Base-by-base conservation (phyloP, 2,113 vertebrate genomes). In the Corythornis vintsioides region DNA sequence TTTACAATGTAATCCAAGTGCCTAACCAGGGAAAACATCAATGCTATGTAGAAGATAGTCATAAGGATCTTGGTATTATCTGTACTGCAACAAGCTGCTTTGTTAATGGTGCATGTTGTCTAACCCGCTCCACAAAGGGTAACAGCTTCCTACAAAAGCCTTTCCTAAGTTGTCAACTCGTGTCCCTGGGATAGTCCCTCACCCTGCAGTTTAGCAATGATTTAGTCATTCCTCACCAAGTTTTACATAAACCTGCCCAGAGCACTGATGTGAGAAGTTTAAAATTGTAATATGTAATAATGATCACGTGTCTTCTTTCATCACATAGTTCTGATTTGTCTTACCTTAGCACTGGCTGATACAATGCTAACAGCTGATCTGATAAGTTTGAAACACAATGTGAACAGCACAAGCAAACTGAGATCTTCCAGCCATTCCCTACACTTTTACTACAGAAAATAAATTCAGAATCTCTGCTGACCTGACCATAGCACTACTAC, bases 291-390 rank as follows among this genome's bases (percentile, higher is more conserved):
- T 70, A 42, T 5, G 3, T 20, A 29, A 22, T 45, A 56, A 63
- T 31, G 50, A 74, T 78, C 38, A 84, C 31, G 55, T 9, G 33
- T 81, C 22, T 47, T 20, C n/a, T 50, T 19, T 15, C 24, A 48
- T 48, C 65, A 55, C 45, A 35, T 15, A 31, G 9, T 35, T 33
- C 73, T 70, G 48, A 55, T 35, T 59, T 50, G 11, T 8, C n/a
- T 56, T 40, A 38, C 45, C 29, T 65, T 63, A 43, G 26, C 8
- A 45, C 22, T 18, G 26, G 18, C 35, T 26, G 25, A 53, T 42
- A 7, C 4, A 55, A 35, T 0, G 0, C 4, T 55, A 35, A 56
- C 0, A 1, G 15, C n/a, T 56, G 5, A 67, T 26, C 50, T 70
- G 17, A n/a, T 77, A 3, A 0, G 2, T 63, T 55, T 63, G 47